Conservation (phyloP, 2,888 invertebrate genomes). For the Ctenicera cuprea region DNA sequence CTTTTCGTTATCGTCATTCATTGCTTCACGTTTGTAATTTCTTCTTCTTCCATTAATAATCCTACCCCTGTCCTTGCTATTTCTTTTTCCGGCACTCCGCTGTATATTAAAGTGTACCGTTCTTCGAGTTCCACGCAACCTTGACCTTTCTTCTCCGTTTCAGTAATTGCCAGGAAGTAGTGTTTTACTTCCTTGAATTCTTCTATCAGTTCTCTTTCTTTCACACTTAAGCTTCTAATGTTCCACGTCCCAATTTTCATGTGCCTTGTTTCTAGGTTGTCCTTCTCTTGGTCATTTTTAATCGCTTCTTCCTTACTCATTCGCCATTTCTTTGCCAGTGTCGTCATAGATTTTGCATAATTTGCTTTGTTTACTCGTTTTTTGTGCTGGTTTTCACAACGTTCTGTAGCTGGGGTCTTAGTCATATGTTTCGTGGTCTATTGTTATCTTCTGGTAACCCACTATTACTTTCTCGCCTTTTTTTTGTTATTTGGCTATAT, state of each 20-base stretch:
- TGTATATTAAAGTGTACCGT: neutral
- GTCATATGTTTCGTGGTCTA: neutral
- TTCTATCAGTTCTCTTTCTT: no score
- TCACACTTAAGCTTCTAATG: neutral
- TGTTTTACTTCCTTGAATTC: neutral
- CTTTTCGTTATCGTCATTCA: no score
- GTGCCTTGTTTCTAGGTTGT: neutral
- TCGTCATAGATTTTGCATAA: neutral
- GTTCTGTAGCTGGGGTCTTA: neutral
- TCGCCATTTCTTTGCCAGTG: neutral
- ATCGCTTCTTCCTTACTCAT: neutral
- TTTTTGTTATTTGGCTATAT: neutral
- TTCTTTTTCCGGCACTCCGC: no score
- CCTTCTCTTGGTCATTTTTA: neutral
- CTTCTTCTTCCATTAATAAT: neutral
- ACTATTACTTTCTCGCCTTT: neutral
- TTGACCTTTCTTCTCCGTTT: neutral
- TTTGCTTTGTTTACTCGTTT: neutral
- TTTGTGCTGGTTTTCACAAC: neutral
- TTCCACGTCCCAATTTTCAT: no score
- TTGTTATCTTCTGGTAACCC: neutral
- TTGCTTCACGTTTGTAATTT: neutral
- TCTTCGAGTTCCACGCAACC: neutral
- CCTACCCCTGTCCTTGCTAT: neutral
- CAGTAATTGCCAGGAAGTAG: no score